Evolutionary conservation across 1,140 invertebrate genomes (phyloP).

Genomic region (Lucilia cuprina): DNA sequence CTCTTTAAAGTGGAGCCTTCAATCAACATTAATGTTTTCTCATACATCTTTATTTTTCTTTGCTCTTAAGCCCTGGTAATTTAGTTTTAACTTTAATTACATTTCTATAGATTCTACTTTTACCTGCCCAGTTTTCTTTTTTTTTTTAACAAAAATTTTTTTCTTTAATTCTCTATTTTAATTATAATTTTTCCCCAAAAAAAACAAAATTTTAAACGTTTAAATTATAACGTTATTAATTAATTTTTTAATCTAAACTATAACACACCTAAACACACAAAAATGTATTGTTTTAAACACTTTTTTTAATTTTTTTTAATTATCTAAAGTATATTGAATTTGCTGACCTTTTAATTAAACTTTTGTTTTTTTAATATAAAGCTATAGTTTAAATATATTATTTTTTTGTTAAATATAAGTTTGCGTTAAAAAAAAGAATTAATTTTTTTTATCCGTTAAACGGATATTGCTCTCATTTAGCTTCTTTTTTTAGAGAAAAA

Average conservation of each 20-base stretch:
- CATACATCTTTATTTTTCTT: too few species aligned
- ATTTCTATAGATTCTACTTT: neutral
- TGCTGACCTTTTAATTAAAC: neutral
- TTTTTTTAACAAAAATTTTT: neutral
- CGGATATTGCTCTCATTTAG: constrained; percentile 25
- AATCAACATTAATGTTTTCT: too few species aligned
- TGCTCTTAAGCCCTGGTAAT: too few species aligned
- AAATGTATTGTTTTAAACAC: neutral
- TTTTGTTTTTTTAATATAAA: neutral
- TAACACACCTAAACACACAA: neutral
- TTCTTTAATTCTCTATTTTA: neutral
- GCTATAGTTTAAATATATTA: neutral
- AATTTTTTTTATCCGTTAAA: constrained; percentile 38
- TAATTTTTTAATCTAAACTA: neutral
- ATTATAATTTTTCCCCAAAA: neutral
- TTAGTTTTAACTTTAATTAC: too few species aligned
- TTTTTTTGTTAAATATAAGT: constrained; percentile 5
- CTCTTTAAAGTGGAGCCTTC: too few species aligned
- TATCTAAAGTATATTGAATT: constrained; percentile 15
- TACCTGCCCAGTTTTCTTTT: constrained; percentile 1
- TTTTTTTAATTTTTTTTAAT: neutral
- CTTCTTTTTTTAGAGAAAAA: constrained; percentile 23
- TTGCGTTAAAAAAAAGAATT: constrained; percentile 7
- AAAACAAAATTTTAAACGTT: neutral
- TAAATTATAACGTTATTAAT: neutral